Conservation (phyloP, 2,113 vertebrate genomes). For the Anseranas semipalmata region DNA sequence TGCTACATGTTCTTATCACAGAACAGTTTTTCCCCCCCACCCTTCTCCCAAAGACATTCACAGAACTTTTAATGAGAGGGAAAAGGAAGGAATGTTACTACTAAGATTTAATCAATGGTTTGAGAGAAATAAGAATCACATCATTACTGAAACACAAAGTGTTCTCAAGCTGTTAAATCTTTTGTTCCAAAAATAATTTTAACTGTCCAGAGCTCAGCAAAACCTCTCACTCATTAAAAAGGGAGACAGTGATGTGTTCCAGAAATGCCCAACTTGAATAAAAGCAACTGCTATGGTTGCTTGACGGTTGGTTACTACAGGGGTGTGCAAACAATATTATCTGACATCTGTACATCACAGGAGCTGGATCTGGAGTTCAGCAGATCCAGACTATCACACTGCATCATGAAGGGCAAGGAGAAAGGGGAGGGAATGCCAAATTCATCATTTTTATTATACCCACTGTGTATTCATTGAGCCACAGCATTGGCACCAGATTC, state of each 20-base stretch:
- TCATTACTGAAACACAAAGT: constrained; percentile 64
- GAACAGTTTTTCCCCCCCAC: not conserved
- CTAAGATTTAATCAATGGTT: not conserved
- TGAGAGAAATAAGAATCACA: constrained; percentile 27
- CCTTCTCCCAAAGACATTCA: constrained; percentile 36
- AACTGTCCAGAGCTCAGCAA: constrained; percentile 2
- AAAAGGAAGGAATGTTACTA: constrained; percentile 52
- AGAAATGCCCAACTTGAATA: constrained; percentile 30
- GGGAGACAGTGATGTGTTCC: constrained; percentile 52
- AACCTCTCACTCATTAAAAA: constrained; percentile 27
- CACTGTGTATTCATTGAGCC: constrained; percentile 79
- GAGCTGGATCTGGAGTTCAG: constrained; percentile 45
- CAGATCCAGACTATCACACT: constrained; percentile 53
- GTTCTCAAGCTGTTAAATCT: not conserved
- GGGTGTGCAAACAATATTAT: not conserved
- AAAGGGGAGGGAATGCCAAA: constrained; percentile 64
- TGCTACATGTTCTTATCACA: not conserved
- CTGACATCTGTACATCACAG: constrained; percentile 19
- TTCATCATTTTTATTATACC: constrained; percentile 67
- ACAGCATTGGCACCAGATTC: constrained; percentile 75
- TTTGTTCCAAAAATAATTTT: not conserved
- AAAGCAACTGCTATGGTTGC: constrained; percentile 38
- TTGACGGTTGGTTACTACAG: constrained; percentile 3
- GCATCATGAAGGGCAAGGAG: constrained; percentile 50
- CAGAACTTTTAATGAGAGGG: constrained; percentile 54